These are phyloP conservation scores for Smittia aterrima DNA, from an alignment of 2,888 invertebrate species.

Conservation along the genomic window DNA sequence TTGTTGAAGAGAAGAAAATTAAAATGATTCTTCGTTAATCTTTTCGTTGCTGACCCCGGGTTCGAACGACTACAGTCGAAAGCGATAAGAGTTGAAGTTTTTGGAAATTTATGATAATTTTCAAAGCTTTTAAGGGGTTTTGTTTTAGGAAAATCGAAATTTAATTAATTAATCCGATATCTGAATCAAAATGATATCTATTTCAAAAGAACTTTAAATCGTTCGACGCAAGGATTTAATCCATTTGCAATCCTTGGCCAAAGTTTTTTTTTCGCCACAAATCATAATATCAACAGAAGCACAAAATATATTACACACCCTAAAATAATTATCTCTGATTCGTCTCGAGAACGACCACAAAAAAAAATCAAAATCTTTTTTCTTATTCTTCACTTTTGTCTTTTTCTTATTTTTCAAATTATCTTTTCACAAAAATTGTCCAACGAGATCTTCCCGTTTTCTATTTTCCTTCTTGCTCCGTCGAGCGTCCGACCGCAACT, in stretches of 20 bases:
- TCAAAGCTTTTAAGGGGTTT: no score
- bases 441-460: slow-evolving; percentile 2
- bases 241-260: background rate
- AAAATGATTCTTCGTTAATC: background rate
- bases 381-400: background rate
- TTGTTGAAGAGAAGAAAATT: background rate
- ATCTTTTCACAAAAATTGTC: slow-evolving; percentile 15
- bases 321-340: background rate
- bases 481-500: background rate
- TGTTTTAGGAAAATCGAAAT: no score
- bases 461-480: background rate
- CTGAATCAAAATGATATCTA: no score
- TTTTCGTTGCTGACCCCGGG: background rate
- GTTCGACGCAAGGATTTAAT: background rate
- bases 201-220: background rate
- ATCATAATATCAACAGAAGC: no score
- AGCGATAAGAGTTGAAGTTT: background rate
- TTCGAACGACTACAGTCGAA: background rate
- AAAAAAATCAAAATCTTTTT: background rate
- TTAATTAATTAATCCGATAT: no score
- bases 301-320: background rate
- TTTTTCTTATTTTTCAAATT: slow-evolving; percentile 4
- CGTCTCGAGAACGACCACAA: background rate
- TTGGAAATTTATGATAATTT: background rate
- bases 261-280: no score